phyloP scores from a whole-genome alignment of 2,113 vertebrate species.

The Boleophthalmus pectinirostris region DNA sequence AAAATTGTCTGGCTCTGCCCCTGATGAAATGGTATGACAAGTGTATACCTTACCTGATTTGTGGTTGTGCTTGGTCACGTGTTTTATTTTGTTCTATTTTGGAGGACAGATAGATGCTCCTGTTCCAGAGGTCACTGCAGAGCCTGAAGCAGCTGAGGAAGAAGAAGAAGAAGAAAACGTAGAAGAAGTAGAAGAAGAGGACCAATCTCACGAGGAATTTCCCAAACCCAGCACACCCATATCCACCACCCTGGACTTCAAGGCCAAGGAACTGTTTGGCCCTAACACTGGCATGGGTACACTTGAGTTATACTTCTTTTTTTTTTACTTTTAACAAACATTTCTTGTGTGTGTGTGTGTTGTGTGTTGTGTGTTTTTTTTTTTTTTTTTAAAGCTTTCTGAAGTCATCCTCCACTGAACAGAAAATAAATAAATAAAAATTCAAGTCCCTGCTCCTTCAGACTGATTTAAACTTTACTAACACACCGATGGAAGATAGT shows the following conservation, averaged over 20 bases:
- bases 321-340: not conserved
- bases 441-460: too few relatives aligned
- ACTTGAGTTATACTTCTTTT: not conserved
- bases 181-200: not conserved
- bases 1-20: too few relatives aligned
- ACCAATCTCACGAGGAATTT: not conserved
- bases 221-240: not conserved
- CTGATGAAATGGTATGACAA: too few relatives aligned
- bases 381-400: too few relatives aligned
- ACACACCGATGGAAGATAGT: not conserved
- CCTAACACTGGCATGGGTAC: constrained; percentile 2
- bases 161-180: not conserved
- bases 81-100: not conserved
- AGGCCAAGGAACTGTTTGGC: not conserved
- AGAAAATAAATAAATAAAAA: too few relatives aligned
- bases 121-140: not conserved
- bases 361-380: too few relatives aligned
- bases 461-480: not conserved
- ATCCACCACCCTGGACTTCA: not conserved
- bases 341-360: not conserved
- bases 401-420: too few relatives aligned
- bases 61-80: not conserved
- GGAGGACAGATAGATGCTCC: not conserved
- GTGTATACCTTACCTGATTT: not conserved
- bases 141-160: not conserved